Percentiles rank a stretch among this genome's conserved stretches.
These are phyloP conservation scores for Tachypleus tridentatus DNA, from an alignment of 1,140 invertebrate genomes.

Conservation along the genomic window DNA sequence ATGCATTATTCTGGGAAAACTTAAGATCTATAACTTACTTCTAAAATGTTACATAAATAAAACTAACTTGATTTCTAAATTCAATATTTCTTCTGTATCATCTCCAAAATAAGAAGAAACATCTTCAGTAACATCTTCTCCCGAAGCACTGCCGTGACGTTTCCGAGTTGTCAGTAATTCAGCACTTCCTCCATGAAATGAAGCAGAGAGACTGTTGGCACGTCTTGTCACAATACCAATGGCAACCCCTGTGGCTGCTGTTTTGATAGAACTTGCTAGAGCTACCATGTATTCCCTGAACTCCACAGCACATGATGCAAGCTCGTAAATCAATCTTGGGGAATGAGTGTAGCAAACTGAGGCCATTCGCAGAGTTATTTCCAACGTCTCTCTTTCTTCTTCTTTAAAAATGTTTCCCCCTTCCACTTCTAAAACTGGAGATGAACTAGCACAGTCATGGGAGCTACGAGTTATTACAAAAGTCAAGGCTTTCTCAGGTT, in stretches of 20 bases:
- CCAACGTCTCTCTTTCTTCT: conserved; percentile 32
- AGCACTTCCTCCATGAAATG: not conserved
- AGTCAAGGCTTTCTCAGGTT: conserved; percentile 42
- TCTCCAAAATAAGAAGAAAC: no score
- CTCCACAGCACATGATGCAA: conserved; percentile 61
- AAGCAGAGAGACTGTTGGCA: conserved; percentile 8
- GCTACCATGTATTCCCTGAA: conserved; percentile 54
- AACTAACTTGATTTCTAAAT: no score
- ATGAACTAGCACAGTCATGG: no score
- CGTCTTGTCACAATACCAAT: conserved; percentile 56
- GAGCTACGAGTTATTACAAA: conserved; percentile 35
- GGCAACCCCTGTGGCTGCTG: conserved; percentile 86
- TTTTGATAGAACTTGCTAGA: conserved; percentile 65
- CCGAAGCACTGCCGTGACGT: not conserved
- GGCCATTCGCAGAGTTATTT: conserved; percentile 60
- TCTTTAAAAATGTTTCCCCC: conserved; percentile 5
- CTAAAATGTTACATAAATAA: no score
- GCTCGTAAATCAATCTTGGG: conserved; percentile 66
- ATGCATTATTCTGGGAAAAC: no score
- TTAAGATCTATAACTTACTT: no score
- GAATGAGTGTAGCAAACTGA: conserved; percentile 90
- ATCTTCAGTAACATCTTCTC: not conserved
- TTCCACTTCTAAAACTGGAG: not conserved
- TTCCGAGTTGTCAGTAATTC: not conserved
- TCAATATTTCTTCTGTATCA: no score